Evolutionary conservation across 2,113 vertebrate genomes (phyloP).

Genomic region (Prolemur simus): DNA sequence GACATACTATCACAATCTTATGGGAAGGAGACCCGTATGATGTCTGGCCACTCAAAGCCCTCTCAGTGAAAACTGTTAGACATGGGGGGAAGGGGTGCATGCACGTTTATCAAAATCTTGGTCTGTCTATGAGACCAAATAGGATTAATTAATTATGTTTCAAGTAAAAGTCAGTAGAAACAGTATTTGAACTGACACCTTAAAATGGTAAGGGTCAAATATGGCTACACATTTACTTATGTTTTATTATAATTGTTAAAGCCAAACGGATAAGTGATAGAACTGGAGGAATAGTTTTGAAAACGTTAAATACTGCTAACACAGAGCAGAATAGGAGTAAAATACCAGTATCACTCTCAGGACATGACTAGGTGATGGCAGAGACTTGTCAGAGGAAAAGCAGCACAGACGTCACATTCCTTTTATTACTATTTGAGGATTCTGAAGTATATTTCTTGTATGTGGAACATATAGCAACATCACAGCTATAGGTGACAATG

Average conservation of each 20-base stretch:
- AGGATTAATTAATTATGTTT: slow-evolving; percentile 19
- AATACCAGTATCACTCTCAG: neutral
- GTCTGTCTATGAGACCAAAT: neutral
- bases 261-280: neutral
- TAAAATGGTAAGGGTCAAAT: neutral
- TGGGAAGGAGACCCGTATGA: neutral
- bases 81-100: neutral
- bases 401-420: neutral
- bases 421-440: neutral
- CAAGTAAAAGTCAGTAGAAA: neutral
- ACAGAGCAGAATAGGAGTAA: neutral
- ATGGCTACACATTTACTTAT: neutral
- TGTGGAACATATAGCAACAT: neutral
- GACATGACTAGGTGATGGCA: neutral
- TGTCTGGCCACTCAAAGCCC: neutral
- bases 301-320: neutral
- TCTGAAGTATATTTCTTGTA: neutral
- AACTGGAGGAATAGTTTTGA: neutral
- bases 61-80: neutral
- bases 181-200: neutral
- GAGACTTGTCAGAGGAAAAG: neutral
- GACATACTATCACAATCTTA: neutral
- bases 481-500: neutral
- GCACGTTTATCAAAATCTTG: neutral
- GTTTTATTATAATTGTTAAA: neutral